phyloP scores from a whole-genome alignment of 2,797 vertebrate genomes.

The Pangasius krempfi region DNA sequence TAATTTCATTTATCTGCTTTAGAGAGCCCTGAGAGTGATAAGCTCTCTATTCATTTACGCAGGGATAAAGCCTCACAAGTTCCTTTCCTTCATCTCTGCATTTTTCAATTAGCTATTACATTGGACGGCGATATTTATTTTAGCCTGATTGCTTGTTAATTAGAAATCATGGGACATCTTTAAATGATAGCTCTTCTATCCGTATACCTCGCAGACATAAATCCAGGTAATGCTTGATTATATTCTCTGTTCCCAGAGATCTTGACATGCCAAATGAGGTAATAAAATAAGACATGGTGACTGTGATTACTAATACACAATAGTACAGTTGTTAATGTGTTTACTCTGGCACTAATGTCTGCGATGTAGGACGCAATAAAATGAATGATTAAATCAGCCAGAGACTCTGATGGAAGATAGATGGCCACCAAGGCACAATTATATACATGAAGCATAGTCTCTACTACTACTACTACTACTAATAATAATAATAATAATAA shows the following conservation, averaged over 20 bases:
- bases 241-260: constrained; percentile 61
- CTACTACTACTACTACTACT: background rate
- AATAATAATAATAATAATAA: background rate
- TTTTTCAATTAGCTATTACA: constrained; percentile 84
- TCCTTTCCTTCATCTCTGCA: constrained; percentile 61
- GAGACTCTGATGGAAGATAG: constrained; percentile 26
- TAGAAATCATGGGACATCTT: constrained; percentile 97
- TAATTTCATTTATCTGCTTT: constrained; percentile 98
- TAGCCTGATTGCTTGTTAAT: constrained; percentile 91
- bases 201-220: constrained; percentile 84
- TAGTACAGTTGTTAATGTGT: constrained; percentile 55
- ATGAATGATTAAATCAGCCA: constrained; percentile 49
- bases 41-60: constrained; percentile 89
- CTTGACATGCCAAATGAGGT: constrained; percentile 64
- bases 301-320: constrained; percentile 51
- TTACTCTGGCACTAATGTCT: constrained; percentile 47
- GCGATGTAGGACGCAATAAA: constrained; percentile 33
- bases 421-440: constrained; percentile 11
- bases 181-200: constrained; percentile 93
- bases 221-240: constrained; percentile 86
- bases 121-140: constrained; percentile 82
- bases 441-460: background rate
- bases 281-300: constrained; percentile 57
- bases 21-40: constrained; percentile 89
- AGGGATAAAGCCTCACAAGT: constrained; percentile 89